Conservation (phyloP, 2,797 vertebrate species). For the Phrynocephalus forsythii region DNA sequence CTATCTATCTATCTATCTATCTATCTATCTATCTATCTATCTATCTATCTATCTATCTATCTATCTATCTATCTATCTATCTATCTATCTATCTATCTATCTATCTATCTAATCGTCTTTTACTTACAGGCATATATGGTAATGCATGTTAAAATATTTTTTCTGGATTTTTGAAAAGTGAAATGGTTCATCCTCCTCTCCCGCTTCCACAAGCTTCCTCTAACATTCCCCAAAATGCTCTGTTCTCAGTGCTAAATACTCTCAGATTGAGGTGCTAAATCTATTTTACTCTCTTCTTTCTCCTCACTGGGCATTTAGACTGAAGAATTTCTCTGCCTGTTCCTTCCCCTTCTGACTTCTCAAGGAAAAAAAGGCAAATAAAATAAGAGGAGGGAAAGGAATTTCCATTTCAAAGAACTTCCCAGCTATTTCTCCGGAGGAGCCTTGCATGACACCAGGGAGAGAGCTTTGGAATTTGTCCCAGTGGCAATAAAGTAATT, state of each 20-base stretch:
- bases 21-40: too few species aligned
- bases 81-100: too few species aligned
- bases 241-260: not conserved
- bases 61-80: too few species aligned
- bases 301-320: not conserved
- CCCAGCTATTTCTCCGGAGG: not conserved
- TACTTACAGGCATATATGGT: too few species aligned
- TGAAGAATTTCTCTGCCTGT: not conserved
- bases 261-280: not conserved
- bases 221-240: not conserved
- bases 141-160: too few species aligned
- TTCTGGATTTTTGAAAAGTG: too few species aligned
- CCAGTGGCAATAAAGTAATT: not conserved
- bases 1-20: too few species aligned
- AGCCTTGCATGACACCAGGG: not conserved
- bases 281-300: not conserved
- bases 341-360: not conserved
- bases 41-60: too few species aligned
- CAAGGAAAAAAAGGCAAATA: not conserved
- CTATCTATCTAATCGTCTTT: too few species aligned
- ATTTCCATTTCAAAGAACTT: slow-evolving; percentile 1
- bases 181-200: too few species aligned
- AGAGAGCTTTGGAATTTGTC: not conserved
- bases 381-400: not conserved
- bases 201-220: not conserved